Evolutionary conservation across 2,113 vertebrate genomes (phyloP), one percentile per base, ranked within the genome.

Genomic region (Nothoprocta perdicaria): DNA sequence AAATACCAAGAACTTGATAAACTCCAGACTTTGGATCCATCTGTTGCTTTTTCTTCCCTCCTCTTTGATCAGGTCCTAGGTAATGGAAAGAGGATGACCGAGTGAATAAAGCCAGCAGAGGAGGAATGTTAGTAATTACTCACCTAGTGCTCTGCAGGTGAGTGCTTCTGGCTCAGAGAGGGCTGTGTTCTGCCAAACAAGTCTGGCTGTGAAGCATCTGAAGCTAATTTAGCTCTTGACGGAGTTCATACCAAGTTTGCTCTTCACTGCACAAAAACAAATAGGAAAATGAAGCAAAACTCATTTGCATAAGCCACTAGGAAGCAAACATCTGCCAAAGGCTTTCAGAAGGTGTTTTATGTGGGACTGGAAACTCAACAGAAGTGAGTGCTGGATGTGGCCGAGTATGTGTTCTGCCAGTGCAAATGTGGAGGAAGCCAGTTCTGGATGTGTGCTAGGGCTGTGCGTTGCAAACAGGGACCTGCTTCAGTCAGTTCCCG

Each of bases 241-340:
- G 23, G 14, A 0, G 9, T 61, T 90, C 18, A 65, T 38, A 65
- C 7, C 46, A 69, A 29, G 6, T 45, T 57, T 48, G n/a, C 46
- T 62, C 55, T 71, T 69, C 29, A 35, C 16, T 57, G 74, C 48
- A 55, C 40, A 16, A 58, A 79, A 86, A 71, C 40, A 82, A 92
- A 76, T 14, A 86, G 60, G 45, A 77, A 69, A 94, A 46, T 2
- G 17, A 31, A 86, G 55, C 27, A 76, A 94, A 93, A n/a, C 1
- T 13, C 15, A 75, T 77, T 75, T 82, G 75, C 58, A 17, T n/a
- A 31, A 95, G 72, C 17, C 52, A 72, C 31, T 35, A 83, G 77
- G 92, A 96, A 96, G 72, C 74, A 80, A 81, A 95, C 52, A 12
- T 52, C 50, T 83, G 66, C 77, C 74, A 86, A 72, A 90, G 52